Evolutionary conservation across 2,113 vertebrate species (phyloP).

Genomic region (Bos indicus): DNA sequence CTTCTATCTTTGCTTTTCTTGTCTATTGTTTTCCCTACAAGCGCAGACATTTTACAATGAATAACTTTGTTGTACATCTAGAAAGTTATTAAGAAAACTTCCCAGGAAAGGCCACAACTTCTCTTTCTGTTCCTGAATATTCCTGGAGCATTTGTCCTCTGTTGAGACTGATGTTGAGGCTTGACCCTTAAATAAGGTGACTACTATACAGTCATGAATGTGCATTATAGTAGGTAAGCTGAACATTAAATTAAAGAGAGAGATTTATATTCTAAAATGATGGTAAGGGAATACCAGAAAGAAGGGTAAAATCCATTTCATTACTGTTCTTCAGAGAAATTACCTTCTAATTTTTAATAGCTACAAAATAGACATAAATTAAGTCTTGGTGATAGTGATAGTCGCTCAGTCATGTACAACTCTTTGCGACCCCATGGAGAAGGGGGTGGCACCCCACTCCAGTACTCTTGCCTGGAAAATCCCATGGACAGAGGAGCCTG

Average conservation of each 20-base stretch:
- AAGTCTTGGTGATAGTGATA: background rate
- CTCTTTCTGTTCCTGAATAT: conserved; percentile 55
- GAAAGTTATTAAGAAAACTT: conserved; percentile 58
- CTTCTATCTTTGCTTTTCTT: background rate
- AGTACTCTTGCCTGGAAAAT: too few relatives aligned
- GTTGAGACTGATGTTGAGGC: conserved; percentile 30
- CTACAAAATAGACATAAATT: background rate
- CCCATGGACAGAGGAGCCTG: too few relatives aligned
- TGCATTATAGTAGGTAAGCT: conserved; percentile 20
- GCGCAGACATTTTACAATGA: conserved; percentile 64
- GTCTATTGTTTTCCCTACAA: conserved; percentile 40
- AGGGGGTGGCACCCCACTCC: too few relatives aligned
- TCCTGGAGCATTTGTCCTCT: background rate
- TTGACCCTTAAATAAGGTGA: conserved; percentile 48
- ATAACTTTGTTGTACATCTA: conserved; percentile 63
- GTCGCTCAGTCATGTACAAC: background rate
- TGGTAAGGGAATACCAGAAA: background rate
- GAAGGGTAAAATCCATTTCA: background rate
- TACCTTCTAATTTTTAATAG: background rate
- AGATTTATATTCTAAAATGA: background rate
- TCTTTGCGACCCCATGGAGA: background rate
- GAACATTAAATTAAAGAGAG: background rate
- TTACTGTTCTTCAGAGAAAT: background rate
- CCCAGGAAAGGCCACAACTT: conserved; percentile 18
- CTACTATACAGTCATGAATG: conserved; percentile 43